Evolutionary conservation across 2,797 vertebrate genomes (phyloP), one percentile per base, ranked within the genome.

Genomic region (Synanceia verrucosa): DNA sequence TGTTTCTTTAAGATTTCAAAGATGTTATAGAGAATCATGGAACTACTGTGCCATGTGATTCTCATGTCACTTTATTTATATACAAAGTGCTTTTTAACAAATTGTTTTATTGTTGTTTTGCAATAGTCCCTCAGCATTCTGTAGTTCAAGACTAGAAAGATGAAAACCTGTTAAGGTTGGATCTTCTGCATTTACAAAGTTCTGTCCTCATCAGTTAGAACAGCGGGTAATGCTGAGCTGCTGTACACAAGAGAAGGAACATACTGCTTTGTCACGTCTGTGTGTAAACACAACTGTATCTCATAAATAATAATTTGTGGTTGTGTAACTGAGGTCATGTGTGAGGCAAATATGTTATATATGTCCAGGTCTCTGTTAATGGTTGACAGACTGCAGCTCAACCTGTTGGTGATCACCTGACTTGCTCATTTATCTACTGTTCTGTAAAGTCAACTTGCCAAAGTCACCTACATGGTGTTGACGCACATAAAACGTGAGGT

Each of bases 21-120:
- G 0, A 36, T 50, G 13, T 33, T 13, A 18, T n/a, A n/a, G 6
- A 51, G 14, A 69, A 47, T 67, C 65, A 16, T 46, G 26, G 4
- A 31, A n/a, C 50, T 44, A 10, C 24, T 52, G 2, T 29, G 43
- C 9, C 48, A 33, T 63, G 6, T 31, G 0, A 55, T 79, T 68
- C 69, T 1, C 18, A 21, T 31, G 29, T 55, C n/a, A 44, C 14
- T 14, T 37, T 64, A 65, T 77, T 78, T 65, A 34, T 82, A 33
- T 50, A 16, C 37, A 34, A 57, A 18, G 14, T 37, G 31, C 16
- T 59, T 71, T 70, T 46, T n/a, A n/a, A 52, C 9, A 5, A 51
- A 4, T 4, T n/a, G 21, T 57, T 66, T 47, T 50, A 46, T 51
- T 16, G 29, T 0, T 46, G 11, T 44, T 76, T 9, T 47, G 4